Base-by-base conservation (phyloP, 2,888 invertebrate genomes). In the Troglohyphantes excavatus region DNA sequence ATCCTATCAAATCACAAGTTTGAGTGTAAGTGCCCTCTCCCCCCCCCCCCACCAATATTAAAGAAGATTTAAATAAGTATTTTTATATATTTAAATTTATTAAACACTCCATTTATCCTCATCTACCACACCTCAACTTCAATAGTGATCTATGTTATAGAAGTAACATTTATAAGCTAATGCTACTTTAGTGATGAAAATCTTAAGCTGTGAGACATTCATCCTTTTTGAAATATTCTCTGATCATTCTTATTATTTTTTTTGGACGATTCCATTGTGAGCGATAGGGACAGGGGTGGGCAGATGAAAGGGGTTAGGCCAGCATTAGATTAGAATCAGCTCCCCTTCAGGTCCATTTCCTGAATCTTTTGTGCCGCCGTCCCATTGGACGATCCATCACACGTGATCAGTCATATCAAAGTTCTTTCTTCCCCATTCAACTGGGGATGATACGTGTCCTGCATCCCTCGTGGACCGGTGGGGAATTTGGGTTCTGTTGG, bases 371-470 rank as follows among this genome's bases (percentile, higher is more conserved):
- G 87, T 87, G 79, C 53, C 23, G 61, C 65, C 39, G 26, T 81
- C 79, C 68, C 68, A 26, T 53, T 46, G 53, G 53, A 23, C 86
- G 70, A 86, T 86, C 86, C 86, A 86, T 86, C 86, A 76, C 72
- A 70, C 46, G 59, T 79, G 79, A 87, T 87, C 87, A 72, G 72
- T 87, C 87, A 73, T 86, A 76, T 78, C 70, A 82, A 81, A 82
- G 68, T 27, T 59, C 9, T 43, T 23, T 82, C 43, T 26, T 19
- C 33, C 21, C 59, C 79, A 79, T 81, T 70, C 78, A 26, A 19
- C 9, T 23, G 21, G 23, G 78, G 33, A 33, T 33, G 53, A 79
- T 79, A 87, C 87, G 87, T 87, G 87, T 72, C 79, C 73, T 53
- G 87, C 72, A 87, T 87, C 61, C 53, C n/a, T 53, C 5, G n/a